A percentile compares a stretch with the other conserved stretches of the same genome.
Conservation (phyloP, 2,113 vertebrate species). For the Poeciliopsis prolifica region DNA sequence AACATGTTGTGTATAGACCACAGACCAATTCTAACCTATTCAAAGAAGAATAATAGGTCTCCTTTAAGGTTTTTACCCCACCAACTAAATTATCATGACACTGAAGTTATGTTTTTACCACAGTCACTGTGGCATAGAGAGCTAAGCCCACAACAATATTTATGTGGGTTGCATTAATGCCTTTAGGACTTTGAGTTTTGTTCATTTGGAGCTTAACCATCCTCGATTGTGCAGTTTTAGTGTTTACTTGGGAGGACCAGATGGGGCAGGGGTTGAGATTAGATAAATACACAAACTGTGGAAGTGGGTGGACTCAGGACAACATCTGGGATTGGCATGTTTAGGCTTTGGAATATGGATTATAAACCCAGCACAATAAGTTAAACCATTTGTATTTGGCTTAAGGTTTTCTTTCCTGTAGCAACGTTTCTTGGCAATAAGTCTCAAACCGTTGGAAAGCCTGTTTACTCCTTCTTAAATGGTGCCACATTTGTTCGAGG, state of each 20-base stretch:
- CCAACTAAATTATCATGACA: slow-evolving; percentile 8
- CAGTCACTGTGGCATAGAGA: slow-evolving; percentile 53
- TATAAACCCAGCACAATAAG: background rate
- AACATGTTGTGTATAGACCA: too few species aligned
- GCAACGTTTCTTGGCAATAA: background rate
- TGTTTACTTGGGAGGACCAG: slow-evolving; percentile 17
- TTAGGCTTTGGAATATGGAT: slow-evolving; percentile 11
- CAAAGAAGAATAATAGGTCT: too few species aligned
- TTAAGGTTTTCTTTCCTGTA: background rate
- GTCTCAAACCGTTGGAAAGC: background rate
- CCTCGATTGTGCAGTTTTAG: slow-evolving; percentile 11
- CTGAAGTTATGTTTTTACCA: slow-evolving; percentile 39
- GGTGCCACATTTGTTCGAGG: background rate
- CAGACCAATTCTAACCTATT: too few species aligned
- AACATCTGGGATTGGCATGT: slow-evolving; percentile 16
- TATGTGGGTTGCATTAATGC: slow-evolving; percentile 66
- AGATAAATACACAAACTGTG: slow-evolving; percentile 22
- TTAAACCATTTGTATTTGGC: background rate
- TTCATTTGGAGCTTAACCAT: slow-evolving; percentile 42
- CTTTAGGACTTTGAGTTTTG: slow-evolving; percentile 49
- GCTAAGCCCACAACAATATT: slow-evolving; percentile 62
- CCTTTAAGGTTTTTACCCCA: slow-evolving; percentile 1
- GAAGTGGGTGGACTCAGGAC: slow-evolving; percentile 1
- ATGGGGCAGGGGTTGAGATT: slow-evolving; percentile 13
- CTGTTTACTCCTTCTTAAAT: background rate